Conservation (phyloP, 1,140 invertebrate species). For the Zaprionus taronus region DNA sequence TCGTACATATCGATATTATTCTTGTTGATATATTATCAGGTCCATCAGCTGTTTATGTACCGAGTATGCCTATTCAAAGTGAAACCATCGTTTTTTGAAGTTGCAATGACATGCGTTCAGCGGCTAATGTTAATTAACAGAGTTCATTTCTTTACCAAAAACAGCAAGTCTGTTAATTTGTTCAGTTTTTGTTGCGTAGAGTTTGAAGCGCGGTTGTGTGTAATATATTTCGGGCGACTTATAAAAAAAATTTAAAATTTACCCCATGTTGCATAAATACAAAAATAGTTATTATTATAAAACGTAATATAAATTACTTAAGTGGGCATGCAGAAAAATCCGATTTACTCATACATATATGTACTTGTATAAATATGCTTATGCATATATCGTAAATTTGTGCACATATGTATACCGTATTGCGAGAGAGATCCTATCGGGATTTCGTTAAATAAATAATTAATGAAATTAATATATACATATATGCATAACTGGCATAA, state of each 20-base stretch:
- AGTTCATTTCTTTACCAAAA: conserved; percentile 21
- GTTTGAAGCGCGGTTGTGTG: conserved; percentile 44
- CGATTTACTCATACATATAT: neutral
- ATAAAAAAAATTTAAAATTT: conserved; percentile 12
- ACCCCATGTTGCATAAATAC: conserved; percentile 15
- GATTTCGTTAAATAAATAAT: neutral
- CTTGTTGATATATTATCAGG: conserved; percentile 3
- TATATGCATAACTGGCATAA: neutral
- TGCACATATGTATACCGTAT: conserved; percentile 8
- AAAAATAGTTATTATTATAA: neutral
- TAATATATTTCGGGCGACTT: conserved; percentile 28
- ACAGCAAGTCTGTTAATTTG: conserved; percentile 35
- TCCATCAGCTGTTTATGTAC: conserved; percentile 21
- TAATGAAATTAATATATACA: conserved; percentile 1
- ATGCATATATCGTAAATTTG: conserved; percentile 6
- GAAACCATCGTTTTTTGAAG: conserved; percentile 17
- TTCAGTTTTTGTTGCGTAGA: conserved; percentile 50
- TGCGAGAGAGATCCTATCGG: neutral
- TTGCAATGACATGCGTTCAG: conserved; percentile 12
- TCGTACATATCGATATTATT: neutral
- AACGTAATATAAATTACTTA: neutral
- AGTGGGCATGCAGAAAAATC: neutral
- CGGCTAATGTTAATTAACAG: conserved; percentile 37
- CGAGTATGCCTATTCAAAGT: neutral
- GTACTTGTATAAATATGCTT: conserved; percentile 17